A percentile compares a stretch with the other conserved stretches of the same genome.
phyloP scores from a whole-genome alignment of 2,797 vertebrate genomes.

The Enteromius afrohamiltoni region DNA sequence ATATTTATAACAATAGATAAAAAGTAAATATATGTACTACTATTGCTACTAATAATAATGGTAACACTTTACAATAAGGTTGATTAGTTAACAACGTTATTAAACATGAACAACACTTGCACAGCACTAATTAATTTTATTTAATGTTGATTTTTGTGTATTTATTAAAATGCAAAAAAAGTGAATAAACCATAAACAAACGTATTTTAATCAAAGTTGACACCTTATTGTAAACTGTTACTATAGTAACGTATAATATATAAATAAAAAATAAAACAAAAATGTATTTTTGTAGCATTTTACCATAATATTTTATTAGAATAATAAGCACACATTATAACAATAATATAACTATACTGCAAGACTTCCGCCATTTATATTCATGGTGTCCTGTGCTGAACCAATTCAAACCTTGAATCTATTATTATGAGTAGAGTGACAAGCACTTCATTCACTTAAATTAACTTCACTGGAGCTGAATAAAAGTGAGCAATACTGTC shows the following conservation, averaged over 20 bases:
- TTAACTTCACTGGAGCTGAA: not conserved
- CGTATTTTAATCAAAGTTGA: no score
- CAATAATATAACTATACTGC: not conserved
- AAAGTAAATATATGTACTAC: not conserved
- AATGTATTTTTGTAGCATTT: not conserved
- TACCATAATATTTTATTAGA: not conserved
- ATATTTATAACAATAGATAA: not conserved
- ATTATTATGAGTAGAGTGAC: conserved; percentile 5
- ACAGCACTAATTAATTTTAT: no score
- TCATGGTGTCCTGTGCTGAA: not conserved
- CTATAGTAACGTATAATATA: not conserved
- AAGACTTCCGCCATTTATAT: not conserved
- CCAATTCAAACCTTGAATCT: not conserved
- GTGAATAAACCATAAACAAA: no score
- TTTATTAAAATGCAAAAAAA: no score
- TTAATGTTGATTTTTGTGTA: no score
- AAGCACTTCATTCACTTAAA: not conserved
- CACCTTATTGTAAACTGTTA: no score
- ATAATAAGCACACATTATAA: no score
- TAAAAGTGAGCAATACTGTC: not conserved
- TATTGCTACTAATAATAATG: not conserved
- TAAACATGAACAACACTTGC: no score
- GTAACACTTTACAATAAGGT: no score
- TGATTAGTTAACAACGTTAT: no score
- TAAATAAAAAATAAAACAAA: not conserved